Percentiles rank a stretch among this genome's conserved stretches.
Conservation (phyloP, 2,797 vertebrate species). For the Cryptoblepharus egeriae region DNA sequence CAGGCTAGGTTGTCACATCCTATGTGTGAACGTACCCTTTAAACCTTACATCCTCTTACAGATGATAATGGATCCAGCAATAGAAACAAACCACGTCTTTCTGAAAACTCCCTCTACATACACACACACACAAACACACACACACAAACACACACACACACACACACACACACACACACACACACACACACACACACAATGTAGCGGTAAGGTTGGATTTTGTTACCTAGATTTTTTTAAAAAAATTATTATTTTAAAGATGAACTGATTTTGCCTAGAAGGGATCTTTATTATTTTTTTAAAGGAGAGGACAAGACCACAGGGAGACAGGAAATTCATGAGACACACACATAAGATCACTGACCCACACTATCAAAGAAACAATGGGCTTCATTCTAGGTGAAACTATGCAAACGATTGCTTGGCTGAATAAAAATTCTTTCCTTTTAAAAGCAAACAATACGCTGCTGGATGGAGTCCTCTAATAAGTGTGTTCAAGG, state of each 20-base stretch:
- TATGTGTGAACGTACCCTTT: background rate
- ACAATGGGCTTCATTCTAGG: slow-evolving; percentile 18
- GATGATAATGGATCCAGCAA: background rate
- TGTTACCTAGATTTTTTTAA: background rate
- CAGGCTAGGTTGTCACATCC: background rate
- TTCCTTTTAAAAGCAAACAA: slow-evolving; percentile 23
- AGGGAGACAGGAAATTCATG: slow-evolving; percentile 11
- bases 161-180: too few species aligned
- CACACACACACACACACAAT: background rate
- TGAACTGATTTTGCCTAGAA: background rate
- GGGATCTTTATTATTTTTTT: background rate
- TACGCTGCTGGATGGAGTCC: background rate
- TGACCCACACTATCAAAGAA: background rate
- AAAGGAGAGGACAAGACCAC: background rate
- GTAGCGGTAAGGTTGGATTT: background rate
- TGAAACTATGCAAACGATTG: background rate
- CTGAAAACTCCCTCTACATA: background rate
- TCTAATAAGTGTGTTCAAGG: background rate
- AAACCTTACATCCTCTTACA: slow-evolving; percentile 27
- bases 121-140: background rate
- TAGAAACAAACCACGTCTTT: background rate
- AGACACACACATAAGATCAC: background rate
- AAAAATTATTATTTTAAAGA: background rate
- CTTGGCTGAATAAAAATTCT: slow-evolving; percentile 3
- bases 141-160: background rate